Base-by-base conservation (phyloP, 2,797 vertebrate genomes). In the Platyrinchus mystaceus region DNA sequence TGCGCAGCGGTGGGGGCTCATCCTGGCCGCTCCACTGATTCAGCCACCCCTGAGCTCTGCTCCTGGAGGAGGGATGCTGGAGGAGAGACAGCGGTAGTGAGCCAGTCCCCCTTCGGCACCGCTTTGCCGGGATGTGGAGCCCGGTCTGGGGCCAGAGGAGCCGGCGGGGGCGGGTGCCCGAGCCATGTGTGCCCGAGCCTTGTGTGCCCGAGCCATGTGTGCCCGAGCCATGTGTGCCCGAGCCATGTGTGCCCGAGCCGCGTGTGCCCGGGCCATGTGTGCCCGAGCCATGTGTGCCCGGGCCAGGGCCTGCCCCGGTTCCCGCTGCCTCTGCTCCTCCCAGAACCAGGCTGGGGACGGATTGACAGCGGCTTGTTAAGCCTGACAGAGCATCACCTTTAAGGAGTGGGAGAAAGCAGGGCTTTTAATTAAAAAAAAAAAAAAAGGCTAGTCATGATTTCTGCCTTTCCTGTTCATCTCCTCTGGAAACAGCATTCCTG, bases 351-450 rank as follows among this genome's bases (percentile, higher is more conserved):
- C 36, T 26, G 62, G 28, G 74, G 49, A 68, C 0, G 8, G 68
- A 85, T 71, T 95, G 94, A 90, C 95, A 94, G 92, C 6, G 2
- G 37, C 92, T 95, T 36, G 86, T 95, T 94, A 94, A 94, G 50
- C 74, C 81, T 92, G 88, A 90, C 92, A 94, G 90, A 90, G 46
- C 70, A 79, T 92, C 92, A 82, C 18, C 77, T 90, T 71, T 60
- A 39, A 85, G 79, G 64, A 86, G 34, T 23, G 2, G 3, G 69
- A 66, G 89, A 80, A 83, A 87, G 87, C 34, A 68, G 71, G 36
- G 79, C 56, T 89, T 93, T 91, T 95, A 91, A 95, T 94, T 92
- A 50, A 47, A 23, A 46, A 43, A 43, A 43, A 43, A 46, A 69
- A 78, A 69, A 75, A 36, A 41, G 23, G 71, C 59, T 56, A 90